Evolutionary conservation across 1,140 invertebrate species (phyloP), one percentile per base, ranked within the genome.

Genomic region (Nephila pilipes): DNA sequence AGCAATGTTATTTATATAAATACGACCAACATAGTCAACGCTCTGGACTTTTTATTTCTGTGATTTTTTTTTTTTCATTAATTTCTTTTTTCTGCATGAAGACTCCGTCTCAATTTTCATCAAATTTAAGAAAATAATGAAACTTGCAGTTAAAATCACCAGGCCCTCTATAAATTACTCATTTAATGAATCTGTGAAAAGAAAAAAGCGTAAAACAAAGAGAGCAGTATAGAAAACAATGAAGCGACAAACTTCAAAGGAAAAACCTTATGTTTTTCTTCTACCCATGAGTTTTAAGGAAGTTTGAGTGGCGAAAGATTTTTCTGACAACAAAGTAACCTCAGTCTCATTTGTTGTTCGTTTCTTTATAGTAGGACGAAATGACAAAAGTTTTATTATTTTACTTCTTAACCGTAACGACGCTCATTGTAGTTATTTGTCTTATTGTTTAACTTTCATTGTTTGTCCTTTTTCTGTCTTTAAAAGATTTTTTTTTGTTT

Each of bases 291-390:
- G 65, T 90, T 90, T 90, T 63, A 81, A 90, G 57, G 57, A 90
- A 90, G 89, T 90, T 90, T 81, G 79, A 90, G 89, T 90, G 89
- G 29, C 54, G 79, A 81, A 58, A 55, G n/a, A 81, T 90, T 90
- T 90, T 81, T 90, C 89, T 90, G 89, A 90, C 89, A 90, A 81
- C 89, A 90, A 81, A 90, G 89, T 90, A 90, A 90, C 89, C 65
- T 29, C 36, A 54, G 29, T 55, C 81, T 89, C 69, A 89, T 89
- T 89, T 89, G 65, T 89, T 89, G 87, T 79, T 38, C 69, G 54
- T n/a, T 79, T 89, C 87, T 80, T 90, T 90, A 83, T 81, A 55
- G 75, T n/a, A 46, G 22, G 57, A n/a, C 22, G 32, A 90, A 57
- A 81, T 10, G 89, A 90, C 89, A 80, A 46, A 88, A 79, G 87